Evolutionary conservation across 2,888 invertebrate genomes (phyloP).

Genomic region (Apotomis betuletana): DNA sequence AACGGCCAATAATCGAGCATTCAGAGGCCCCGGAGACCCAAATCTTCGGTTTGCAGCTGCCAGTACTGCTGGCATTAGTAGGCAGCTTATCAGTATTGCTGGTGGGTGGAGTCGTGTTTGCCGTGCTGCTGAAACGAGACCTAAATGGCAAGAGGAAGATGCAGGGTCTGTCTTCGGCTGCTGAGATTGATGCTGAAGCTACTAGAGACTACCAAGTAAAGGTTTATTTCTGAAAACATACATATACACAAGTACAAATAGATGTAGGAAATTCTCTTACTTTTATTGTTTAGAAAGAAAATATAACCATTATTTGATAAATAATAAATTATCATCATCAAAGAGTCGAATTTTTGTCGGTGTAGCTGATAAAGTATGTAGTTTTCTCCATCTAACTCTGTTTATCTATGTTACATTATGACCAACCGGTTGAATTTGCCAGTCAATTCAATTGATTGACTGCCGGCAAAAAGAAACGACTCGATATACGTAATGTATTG

Average conservation of each 20-base stretch:
- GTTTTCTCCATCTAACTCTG: too few relatives aligned
- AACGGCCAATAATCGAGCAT: constrained; percentile 68
- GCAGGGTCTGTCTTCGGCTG: constrained; percentile 86
- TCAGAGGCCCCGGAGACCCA: constrained; percentile 56
- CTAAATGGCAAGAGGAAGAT: constrained; percentile 91
- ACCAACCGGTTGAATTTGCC: too few relatives aligned
- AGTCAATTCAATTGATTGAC: too few relatives aligned
- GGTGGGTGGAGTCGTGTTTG: constrained; percentile 71
- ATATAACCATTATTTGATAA: too few relatives aligned
- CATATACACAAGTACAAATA: constrained; percentile 16
- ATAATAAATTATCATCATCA: too few relatives aligned
- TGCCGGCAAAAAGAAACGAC: too few relatives aligned
- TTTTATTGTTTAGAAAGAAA: background rate
- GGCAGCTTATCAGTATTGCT: constrained; percentile 71
- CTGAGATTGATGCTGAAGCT: constrained; percentile 91
- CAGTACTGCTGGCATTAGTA: constrained; percentile 69
- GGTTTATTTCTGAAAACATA: constrained; percentile 23
- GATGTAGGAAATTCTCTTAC: background rate
- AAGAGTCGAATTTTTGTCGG: too few relatives aligned
- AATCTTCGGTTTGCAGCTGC: constrained; percentile 65
- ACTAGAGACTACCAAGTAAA: constrained; percentile 95
- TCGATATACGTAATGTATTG: too few relatives aligned
- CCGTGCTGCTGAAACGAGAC: constrained; percentile 87
- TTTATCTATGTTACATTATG: too few relatives aligned
- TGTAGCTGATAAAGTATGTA: too few relatives aligned